These are phyloP conservation scores for Onchidella celtica DNA, from an alignment of 2,888 invertebrate genomes.

Conservation along the genomic window DNA sequence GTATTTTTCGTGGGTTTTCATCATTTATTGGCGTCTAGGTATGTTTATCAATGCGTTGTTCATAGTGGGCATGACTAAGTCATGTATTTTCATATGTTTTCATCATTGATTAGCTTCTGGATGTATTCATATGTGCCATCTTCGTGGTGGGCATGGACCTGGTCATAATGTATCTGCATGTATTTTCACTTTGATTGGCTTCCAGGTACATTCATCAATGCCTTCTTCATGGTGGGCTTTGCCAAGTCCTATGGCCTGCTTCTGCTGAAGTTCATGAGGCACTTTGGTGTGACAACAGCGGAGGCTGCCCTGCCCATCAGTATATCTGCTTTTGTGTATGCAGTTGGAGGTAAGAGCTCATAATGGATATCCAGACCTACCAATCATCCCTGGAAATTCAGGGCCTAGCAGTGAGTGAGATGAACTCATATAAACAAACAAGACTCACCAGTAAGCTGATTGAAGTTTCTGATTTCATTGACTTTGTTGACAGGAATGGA, in stretches of 20 bases:
- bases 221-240: slow-evolving; percentile 72
- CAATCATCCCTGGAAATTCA: no score
- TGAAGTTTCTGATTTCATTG: no score
- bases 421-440: no score
- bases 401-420: no score
- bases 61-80: background rate
- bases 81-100: no score
- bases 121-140: background rate
- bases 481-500: no score
- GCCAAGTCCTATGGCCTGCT: slow-evolving; percentile 62
- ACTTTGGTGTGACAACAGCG: slow-evolving; percentile 65
- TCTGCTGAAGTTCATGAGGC: slow-evolving; percentile 57
- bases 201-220: slow-evolving; percentile 67
- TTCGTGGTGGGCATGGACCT: background rate
- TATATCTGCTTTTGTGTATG: slow-evolving; percentile 64
- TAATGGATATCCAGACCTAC: background rate
- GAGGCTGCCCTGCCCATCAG: slow-evolving; percentile 65
- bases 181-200: no score
- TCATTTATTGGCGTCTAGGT: no score
- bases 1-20: no score
- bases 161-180: background rate
- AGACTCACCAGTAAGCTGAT: no score
- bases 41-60: background rate
- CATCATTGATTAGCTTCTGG: no score
- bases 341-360: slow-evolving; percentile 63